Evolutionary conservation across 2,888 invertebrate species (phyloP), one percentile per base, ranked within the genome.

Genomic region (Tetragonula carbonaria): DNA sequence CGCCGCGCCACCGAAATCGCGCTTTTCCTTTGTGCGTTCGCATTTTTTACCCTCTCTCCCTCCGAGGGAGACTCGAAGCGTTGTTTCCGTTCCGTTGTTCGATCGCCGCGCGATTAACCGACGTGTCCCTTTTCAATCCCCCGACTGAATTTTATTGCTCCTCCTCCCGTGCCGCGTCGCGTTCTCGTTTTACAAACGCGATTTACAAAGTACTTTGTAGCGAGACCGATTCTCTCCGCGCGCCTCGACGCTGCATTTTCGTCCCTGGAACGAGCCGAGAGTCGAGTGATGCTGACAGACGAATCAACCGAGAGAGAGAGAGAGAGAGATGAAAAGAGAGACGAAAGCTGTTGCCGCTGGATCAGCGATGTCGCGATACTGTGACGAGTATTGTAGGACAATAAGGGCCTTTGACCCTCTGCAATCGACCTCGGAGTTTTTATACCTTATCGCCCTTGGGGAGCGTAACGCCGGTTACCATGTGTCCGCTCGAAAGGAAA

Each of bases 321-420:
- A 74, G 53, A 57, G 23, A 57, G 68, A 45, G 14, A 51, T 45
- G 57, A 16, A 67, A 18, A 68, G 50, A 55, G 68, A 68, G 38
- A 51, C 23, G 74, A 68, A 68, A 53, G 53, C 23, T 74, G 63
- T 14, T 62, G 65, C 63, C 59, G 80, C 78, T 68, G 71, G 82
- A 45, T 23, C 45, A 23, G 13, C 66, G 85, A 88, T 81, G 80
- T 82, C 80, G 75, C 88, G 87, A 88, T 87, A 84, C 74, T 74
- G 68, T 85, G 87, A 88, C 82, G 82, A 72, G 71, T 79, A 67
- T 65, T 78, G 76, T 71, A 78, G 23, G 66, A 62, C 68, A 77
- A 79, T 75, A 84, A 81, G 70, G 77, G 81, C 65, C 81, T 87
- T 87, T 82, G 82, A 84, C 84, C 80, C 80, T 82, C 65, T 16